Conservation (phyloP, 2,797 vertebrate species). For the Rhinophrynus dorsalis region DNA sequence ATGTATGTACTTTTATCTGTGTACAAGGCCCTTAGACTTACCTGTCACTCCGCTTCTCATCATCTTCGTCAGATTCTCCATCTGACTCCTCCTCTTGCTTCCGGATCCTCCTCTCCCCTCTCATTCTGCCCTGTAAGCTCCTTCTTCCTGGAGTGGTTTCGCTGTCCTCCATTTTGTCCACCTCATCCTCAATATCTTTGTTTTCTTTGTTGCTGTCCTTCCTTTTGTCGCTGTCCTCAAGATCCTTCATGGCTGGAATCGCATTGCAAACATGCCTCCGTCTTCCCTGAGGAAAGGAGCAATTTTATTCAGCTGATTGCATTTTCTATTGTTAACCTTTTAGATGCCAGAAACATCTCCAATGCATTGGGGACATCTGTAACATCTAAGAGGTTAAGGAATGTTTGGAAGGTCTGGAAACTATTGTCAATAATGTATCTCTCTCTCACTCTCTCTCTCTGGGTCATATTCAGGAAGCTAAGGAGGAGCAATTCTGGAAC, state of each 20-base stretch:
- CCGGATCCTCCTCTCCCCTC: constrained; percentile 64
- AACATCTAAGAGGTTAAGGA: too few relatives aligned
- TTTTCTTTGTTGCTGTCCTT: constrained; percentile 75
- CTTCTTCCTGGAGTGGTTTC: constrained; percentile 64
- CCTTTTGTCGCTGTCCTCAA: constrained; percentile 69
- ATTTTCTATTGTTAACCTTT: too few relatives aligned
- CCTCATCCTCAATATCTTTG: constrained; percentile 67
- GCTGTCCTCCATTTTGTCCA: constrained; percentile 61
- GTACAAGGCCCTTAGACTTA: constrained; percentile 49
- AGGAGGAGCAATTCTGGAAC: too few relatives aligned
- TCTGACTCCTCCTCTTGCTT: constrained; percentile 80
- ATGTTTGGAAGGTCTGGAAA: too few relatives aligned
- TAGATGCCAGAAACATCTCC: too few relatives aligned
- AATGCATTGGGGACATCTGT: too few relatives aligned
- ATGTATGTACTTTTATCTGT: too few relatives aligned
- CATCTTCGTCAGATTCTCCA: constrained; percentile 84
- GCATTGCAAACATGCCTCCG: constrained; percentile 62
- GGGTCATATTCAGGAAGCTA: too few relatives aligned
- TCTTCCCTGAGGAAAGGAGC: constrained; percentile 61
- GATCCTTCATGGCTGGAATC: constrained; percentile 70
- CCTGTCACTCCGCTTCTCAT: constrained; percentile 63
- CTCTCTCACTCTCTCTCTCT: too few relatives aligned
- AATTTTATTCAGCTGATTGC: too few relatives aligned
- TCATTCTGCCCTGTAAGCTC: constrained; percentile 66
- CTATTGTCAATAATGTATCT: too few relatives aligned